Conservation (phyloP, 2,113 vertebrate species). For the Dolichallabes microphthalmus region DNA sequence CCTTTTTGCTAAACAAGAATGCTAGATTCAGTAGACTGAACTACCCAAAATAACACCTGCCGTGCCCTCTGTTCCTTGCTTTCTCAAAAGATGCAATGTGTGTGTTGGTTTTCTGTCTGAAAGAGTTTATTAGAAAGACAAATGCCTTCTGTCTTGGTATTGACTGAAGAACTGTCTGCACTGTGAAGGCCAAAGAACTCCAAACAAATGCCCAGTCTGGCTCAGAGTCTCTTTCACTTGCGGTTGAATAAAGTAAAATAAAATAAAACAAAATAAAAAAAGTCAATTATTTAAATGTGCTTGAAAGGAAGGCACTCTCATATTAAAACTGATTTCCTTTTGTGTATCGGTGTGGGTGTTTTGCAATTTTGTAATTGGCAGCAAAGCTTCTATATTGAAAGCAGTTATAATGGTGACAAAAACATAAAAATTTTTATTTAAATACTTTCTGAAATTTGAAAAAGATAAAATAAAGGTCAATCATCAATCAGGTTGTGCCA, state of each 20-base stretch:
- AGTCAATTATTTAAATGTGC: background rate
- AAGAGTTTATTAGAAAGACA: slow-evolving; percentile 64
- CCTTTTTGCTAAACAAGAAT: background rate
- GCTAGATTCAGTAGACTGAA: background rate
- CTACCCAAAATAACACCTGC: background rate
- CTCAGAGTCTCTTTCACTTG: background rate
- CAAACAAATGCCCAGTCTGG: background rate
- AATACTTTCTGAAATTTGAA: background rate
- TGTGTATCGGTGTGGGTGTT: background rate
- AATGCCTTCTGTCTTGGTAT: slow-evolving; percentile 52
- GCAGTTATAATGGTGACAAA: background rate
- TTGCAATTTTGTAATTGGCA: background rate
- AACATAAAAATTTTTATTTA: background rate
- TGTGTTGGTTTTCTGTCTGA: slow-evolving; percentile 47
- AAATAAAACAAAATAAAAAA: background rate
- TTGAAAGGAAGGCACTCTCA: background rate
- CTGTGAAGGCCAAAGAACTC: slow-evolving; percentile 24
- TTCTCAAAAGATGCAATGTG: background rate
- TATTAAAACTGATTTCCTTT: background rate
- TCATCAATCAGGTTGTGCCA: background rate
- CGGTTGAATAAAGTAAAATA: background rate
- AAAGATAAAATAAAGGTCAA: background rate
- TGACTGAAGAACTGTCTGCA: slow-evolving; percentile 46
- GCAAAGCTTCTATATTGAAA: background rate
- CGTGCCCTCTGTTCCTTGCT: background rate